Conservation (phyloP, 2,797 vertebrate genomes). For the Champsocephalus gunnari region DNA sequence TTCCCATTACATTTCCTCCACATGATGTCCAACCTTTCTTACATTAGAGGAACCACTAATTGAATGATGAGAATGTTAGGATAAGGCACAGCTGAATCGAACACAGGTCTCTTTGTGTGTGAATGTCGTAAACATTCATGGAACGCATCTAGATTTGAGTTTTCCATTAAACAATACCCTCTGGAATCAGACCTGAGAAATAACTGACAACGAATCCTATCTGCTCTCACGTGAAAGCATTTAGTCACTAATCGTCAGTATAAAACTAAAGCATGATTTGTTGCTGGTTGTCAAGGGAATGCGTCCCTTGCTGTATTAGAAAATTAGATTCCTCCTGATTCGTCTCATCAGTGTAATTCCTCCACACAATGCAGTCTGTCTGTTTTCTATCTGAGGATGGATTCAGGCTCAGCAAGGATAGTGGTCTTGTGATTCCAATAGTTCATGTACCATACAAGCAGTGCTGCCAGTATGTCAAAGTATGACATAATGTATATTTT, state of each 20-base stretch:
- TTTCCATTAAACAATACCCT: constrained; percentile 50
- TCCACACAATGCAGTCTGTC: constrained; percentile 52
- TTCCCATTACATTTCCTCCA: constrained; percentile 33
- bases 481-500: constrained; percentile 5
- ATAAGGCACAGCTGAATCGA: constrained; percentile 18
- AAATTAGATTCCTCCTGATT: constrained; percentile 79
- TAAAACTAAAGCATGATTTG: constrained; percentile 37
- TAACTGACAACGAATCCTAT: constrained; percentile 42
- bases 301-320: constrained; percentile 23
- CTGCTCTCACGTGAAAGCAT: constrained; percentile 64
- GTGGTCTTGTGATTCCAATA: constrained; percentile 63
- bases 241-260: constrained; percentile 26
- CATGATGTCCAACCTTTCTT: constrained; percentile 62
- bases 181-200: constrained; percentile 13
- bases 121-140: constrained; percentile 33
- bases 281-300: constrained; percentile 60
- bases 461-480: not conserved
- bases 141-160: constrained; percentile 48
- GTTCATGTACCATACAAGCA: constrained; percentile 13
- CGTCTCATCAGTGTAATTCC: constrained; percentile 35
- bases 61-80: constrained; percentile 62
- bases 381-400: constrained; percentile 27
- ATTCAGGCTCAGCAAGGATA: constrained; percentile 20
- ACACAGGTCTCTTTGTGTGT: constrained; percentile 66
- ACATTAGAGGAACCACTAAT: constrained; percentile 59